Percentiles rank a stretch among this genome's conserved stretches.
phyloP scores from a whole-genome alignment of 92 coral and sea anemone genomes.

The Pocillopora grandis region DNA sequence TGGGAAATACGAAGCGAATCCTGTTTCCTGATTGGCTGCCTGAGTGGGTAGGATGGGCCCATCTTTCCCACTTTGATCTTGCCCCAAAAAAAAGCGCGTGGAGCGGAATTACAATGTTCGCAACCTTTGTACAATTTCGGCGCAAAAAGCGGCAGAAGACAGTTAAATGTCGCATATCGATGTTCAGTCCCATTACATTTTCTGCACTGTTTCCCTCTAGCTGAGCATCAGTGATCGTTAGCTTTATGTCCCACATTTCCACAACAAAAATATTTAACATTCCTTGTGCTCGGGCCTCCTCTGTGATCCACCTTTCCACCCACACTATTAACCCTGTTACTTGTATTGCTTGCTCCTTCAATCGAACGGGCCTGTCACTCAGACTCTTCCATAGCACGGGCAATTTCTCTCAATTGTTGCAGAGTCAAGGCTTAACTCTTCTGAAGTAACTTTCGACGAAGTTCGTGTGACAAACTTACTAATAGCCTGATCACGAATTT shows the following conservation, averaged over 20 bases:
- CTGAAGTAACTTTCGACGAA: slow-evolving; percentile 49
- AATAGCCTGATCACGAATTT: slow-evolving; percentile 57
- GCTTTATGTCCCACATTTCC: slow-evolving; percentile 20
- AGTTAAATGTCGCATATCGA: too few species aligned
- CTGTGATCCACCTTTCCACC: neutral
- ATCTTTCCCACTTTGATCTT: too few species aligned
- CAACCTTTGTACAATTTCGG: too few species aligned
- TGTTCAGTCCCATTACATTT: neutral
- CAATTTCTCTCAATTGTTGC: slow-evolving; percentile 42
- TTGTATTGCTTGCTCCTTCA: slow-evolving; percentile 1
- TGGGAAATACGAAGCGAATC: too few species aligned
- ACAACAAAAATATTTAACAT: slow-evolving; percentile 29
- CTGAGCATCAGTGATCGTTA: slow-evolving; percentile 22
- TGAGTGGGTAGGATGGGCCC: too few species aligned
- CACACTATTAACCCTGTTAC: slow-evolving; percentile 6
- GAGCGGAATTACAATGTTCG: too few species aligned
- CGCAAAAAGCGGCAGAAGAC: too few species aligned
- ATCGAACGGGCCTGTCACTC: slow-evolving; percentile 52
- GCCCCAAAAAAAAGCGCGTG: too few species aligned
- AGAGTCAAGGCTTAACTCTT: slow-evolving; percentile 48
- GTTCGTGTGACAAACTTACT: slow-evolving; percentile 46
- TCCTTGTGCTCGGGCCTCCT: neutral
- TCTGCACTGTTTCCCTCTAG: slow-evolving; percentile 20
- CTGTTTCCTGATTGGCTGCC: too few species aligned
- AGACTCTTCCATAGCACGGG: slow-evolving; percentile 52